A percentile compares a stretch with the other conserved stretches of the same genome.
Evolutionary conservation across 2,113 vertebrate species (phyloP).

Genomic region (Podarcis cretensis): DNA sequence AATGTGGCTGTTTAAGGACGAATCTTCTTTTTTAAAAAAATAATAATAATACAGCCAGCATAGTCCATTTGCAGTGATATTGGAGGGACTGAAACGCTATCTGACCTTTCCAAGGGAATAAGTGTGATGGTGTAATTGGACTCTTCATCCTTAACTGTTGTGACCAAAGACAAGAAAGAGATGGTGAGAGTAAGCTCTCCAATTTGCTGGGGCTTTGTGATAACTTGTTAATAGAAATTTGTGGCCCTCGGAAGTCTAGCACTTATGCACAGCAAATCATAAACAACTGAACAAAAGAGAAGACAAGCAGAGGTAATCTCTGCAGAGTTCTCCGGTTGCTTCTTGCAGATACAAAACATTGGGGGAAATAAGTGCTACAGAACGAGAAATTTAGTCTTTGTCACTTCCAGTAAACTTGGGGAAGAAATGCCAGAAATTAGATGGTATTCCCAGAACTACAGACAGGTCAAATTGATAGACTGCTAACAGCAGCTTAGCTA

Average conservation of each 20-base stretch:
- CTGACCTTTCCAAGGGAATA: conserved; percentile 5
- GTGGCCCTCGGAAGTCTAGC: not conserved
- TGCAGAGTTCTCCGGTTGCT: not conserved
- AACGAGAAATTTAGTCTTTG: not conserved
- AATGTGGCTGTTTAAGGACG: not conserved
- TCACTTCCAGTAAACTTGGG: not conserved
- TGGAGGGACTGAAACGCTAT: not conserved
- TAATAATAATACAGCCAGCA: not conserved
- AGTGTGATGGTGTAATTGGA: conserved; percentile 1
- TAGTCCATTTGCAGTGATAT: not conserved
- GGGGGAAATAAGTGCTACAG: not conserved
- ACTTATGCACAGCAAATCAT: not conserved
- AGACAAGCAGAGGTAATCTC: not conserved
- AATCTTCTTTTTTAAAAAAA: not conserved
- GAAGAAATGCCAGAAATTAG: not conserved
- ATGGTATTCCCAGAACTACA: not conserved
- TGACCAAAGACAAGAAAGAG: not conserved
- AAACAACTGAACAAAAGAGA: not conserved
- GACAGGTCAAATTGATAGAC: not conserved
- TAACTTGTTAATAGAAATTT: conserved; percentile 36
- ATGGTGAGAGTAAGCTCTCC: not conserved
- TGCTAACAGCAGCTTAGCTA: not conserved
- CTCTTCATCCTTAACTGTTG: conserved; percentile 32
- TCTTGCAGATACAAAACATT: conserved; percentile 12
- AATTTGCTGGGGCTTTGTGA: not conserved